These are phyloP conservation scores for Diuraphis noxia DNA, from an alignment of 1,140 invertebrate genomes.

Conservation along the genomic window DNA sequence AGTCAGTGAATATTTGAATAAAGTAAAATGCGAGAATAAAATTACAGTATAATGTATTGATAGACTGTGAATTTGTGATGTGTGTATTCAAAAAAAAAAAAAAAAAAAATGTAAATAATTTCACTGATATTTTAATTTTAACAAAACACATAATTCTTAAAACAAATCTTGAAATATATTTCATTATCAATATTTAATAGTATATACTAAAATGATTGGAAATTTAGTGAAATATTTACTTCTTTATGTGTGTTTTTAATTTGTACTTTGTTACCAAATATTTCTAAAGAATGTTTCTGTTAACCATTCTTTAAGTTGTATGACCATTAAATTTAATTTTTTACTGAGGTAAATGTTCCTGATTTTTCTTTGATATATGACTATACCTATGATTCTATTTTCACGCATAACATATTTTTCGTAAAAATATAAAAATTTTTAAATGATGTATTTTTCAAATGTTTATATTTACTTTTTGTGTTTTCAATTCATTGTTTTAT, in stretches of 20 bases:
- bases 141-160: too few relatives aligned
- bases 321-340: neutral
- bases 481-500: neutral
- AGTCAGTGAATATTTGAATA: neutral
- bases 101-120: too few relatives aligned
- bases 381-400: neutral
- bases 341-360: neutral
- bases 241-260: too few relatives aligned
- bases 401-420: neutral
- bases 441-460: slow-evolving; percentile 4
- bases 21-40: too few relatives aligned
- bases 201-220: neutral
- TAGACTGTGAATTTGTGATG: too few relatives aligned
- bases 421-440: neutral
- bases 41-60: too few relatives aligned
- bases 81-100: too few relatives aligned
- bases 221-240: neutral
- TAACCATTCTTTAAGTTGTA: neutral
- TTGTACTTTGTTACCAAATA: too few relatives aligned
- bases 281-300: too few relatives aligned
- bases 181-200: too few relatives aligned
- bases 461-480: neutral
- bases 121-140: too few relatives aligned
- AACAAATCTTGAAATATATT: too few relatives aligned
- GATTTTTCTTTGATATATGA: neutral